Percentiles rank a stretch among this genome's conserved stretches.
phyloP scores from a whole-genome alignment of 1,140 invertebrate species.

The Drosophila orosa region DNA sequence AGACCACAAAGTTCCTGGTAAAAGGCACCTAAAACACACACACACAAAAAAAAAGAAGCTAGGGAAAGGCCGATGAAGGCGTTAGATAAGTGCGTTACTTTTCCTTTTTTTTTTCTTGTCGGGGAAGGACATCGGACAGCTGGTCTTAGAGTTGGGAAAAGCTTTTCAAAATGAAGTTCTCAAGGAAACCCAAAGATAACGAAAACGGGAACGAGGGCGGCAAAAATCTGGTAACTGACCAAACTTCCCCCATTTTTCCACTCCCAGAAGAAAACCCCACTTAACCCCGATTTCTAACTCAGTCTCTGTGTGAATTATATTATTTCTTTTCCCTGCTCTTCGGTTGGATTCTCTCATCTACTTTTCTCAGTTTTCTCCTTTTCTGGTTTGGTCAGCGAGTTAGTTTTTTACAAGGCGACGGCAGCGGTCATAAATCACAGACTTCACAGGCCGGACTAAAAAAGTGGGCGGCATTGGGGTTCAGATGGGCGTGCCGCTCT shows the following conservation, averaged over 20 bases:
- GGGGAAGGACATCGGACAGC: conserved; percentile 69
- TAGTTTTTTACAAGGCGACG: conserved; percentile 47
- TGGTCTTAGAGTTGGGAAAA: conserved; percentile 52
- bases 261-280: conserved; percentile 26
- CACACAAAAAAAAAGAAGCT: neutral
- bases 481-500: conserved; percentile 28
- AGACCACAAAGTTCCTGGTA: conserved; percentile 58
- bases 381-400: conserved; percentile 61
- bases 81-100: conserved; percentile 73
- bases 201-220: conserved; percentile 16
- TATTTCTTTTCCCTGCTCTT: conserved; percentile 41
- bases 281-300: conserved; percentile 52
- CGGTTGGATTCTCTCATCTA: conserved; percentile 13
- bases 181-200: conserved; percentile 23
- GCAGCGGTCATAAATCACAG: conserved; percentile 52
- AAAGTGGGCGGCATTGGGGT: conserved; percentile 25
- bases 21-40: conserved; percentile 1
- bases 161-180: conserved; percentile 62
- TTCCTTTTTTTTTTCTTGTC: conserved; percentile 43
- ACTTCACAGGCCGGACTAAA: conserved; percentile 10
- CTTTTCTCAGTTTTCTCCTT: conserved; percentile 13
- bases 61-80: conserved; percentile 51
- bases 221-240: conserved; percentile 51
- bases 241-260: conserved; percentile 3
- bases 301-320: conserved; percentile 58